phyloP scores from a whole-genome alignment of 2,797 vertebrate genomes.

The Silurus lanzhouensis region DNA sequence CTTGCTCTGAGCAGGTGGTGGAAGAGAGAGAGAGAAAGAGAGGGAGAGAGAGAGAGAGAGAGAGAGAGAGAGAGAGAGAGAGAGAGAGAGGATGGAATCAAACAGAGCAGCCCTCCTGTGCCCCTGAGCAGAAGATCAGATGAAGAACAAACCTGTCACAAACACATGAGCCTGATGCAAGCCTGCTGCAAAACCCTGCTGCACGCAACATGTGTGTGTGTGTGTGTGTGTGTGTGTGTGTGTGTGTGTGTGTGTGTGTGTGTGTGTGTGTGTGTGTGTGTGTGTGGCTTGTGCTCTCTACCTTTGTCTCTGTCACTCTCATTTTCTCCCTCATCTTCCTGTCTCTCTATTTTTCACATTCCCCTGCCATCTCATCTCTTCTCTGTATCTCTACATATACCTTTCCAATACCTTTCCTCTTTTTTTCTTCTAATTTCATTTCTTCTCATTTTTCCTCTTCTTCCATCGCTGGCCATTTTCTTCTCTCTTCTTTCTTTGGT shows the following conservation, averaged over 20 bases:
- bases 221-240: conserved; percentile 46
- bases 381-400: conserved; percentile 14
- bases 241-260: conserved; percentile 35
- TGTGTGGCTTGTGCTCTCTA: conserved; percentile 17
- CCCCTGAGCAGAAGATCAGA: conserved; percentile 81
- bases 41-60: conserved; percentile 59
- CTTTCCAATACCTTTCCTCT: not conserved
- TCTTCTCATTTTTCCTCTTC: conserved; percentile 15
- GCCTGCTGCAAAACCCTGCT: conserved; percentile 77
- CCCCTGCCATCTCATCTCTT: not conserved
- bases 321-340: not conserved
- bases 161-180: conserved; percentile 77
- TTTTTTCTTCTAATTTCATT: not conserved
- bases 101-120: conserved; percentile 70
- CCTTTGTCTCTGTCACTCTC: conserved; percentile 14
- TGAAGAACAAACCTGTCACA: conserved; percentile 78
- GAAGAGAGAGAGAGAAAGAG: conserved; percentile 20
- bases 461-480: not conserved
- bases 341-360: not conserved
- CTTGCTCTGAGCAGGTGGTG: conserved; percentile 52
- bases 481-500: conserved; percentile 26
- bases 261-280: conserved; percentile 11
- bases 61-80: conserved; percentile 53
- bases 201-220: conserved; percentile 34
- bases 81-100: conserved; percentile 77